These are phyloP conservation scores for Macropis europaea DNA, from an alignment of 2,888 invertebrate species.

Conservation along the genomic window DNA sequence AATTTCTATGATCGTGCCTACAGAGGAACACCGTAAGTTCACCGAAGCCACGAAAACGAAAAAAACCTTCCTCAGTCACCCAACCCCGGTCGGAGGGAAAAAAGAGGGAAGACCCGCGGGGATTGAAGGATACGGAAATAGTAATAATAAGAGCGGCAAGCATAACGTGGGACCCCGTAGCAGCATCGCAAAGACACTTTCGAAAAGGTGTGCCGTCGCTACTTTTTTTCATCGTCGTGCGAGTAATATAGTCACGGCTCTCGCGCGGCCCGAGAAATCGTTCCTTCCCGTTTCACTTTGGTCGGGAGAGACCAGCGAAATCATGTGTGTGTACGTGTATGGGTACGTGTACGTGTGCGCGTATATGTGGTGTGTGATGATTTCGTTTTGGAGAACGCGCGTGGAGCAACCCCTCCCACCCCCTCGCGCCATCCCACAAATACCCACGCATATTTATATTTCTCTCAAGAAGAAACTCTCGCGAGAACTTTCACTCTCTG, in stretches of 20 bases:
- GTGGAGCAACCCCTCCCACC: neutral
- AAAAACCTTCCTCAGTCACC: neutral
- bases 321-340: no score
- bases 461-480: constrained; percentile 34
- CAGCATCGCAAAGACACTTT: constrained; percentile 28
- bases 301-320: neutral
- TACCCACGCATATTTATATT: constrained; percentile 14
- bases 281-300: constrained; percentile 11
- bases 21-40: no score
- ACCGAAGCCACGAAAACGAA: neutral
- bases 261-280: neutral
- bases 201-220: constrained; percentile 15
- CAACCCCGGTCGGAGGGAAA: neutral
- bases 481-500: constrained; percentile 50
- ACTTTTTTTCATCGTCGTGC: constrained; percentile 27
- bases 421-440: neutral
- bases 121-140: neutral
- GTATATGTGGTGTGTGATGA: neutral
- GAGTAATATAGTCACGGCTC: neutral
- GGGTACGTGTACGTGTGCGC: no score
- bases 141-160: neutral
- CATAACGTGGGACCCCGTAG: neutral
- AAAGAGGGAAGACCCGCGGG: neutral
- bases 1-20: no score
- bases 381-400: constrained; percentile 21